These are phyloP conservation scores for Zoanthus gigantus DNA, from an alignment of 92 coral and sea anemone genomes.

Conservation along the genomic window DNA sequence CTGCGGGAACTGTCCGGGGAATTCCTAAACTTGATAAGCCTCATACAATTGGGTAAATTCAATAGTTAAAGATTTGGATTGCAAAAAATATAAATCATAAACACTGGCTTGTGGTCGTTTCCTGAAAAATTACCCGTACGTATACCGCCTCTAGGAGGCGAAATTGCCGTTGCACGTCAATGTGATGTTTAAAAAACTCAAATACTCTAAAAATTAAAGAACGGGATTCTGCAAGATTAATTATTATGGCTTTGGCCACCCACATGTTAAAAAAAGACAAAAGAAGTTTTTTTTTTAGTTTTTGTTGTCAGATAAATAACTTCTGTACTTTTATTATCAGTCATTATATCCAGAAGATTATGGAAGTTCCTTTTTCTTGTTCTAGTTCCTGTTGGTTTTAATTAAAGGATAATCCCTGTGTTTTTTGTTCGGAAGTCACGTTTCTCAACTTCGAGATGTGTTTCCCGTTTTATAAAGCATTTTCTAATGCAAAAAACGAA, in stretches of 20 bases:
- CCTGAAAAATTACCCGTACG: neutral
- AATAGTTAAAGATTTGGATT: neutral
- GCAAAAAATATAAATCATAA: neutral
- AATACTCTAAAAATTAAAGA: neutral
- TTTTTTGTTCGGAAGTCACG: neutral
- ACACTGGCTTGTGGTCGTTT: neutral
- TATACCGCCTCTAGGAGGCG: neutral
- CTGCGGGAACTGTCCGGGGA: neutral
- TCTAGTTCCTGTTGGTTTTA: neutral
- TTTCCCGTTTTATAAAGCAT: neutral
- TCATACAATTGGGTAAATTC: neutral
- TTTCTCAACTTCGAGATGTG: neutral
- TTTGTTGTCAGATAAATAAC: neutral
- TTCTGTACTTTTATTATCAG: neutral
- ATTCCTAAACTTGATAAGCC: neutral
- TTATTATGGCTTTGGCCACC: neutral
- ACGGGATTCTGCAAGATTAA: neutral
- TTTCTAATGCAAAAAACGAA: neutral
- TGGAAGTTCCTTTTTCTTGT: neutral
- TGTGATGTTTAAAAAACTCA: neutral
- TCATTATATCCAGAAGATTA: neutral
- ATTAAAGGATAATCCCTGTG: neutral
- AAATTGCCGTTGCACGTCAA: neutral
- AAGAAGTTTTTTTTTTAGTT: neutral
- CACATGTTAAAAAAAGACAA: neutral